Evolutionary conservation across 2,888 invertebrate genomes (phyloP), one percentile per base, ranked within the genome.

Genomic region (Drosophila pseudotalamancana): DNA sequence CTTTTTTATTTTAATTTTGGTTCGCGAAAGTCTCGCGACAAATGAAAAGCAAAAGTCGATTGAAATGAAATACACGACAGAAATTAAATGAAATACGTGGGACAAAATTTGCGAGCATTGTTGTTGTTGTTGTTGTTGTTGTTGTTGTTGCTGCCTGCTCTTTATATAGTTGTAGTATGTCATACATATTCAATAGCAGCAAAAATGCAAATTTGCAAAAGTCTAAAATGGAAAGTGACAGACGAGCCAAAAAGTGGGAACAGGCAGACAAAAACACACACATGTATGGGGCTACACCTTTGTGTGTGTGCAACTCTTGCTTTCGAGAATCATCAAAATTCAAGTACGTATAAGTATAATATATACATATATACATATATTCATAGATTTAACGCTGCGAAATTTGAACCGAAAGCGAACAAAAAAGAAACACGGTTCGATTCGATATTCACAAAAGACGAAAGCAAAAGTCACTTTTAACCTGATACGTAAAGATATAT

Each of bases 51-150:
- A 63, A 82, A 68, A 69, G 61, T 62, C 74, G 81, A 87, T 86
- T 87, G 77, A 82, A 84, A 86, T 84, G 67, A 86, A 83, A 82
- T 86, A 77, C 77, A 81, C 77, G 83, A 57, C 76, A 83, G 67
- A 79, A 80, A 80, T 81, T 84, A 77, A 83, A 81, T 73, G 87
- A 68, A 71, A 86, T 86, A 86, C 87, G 81, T 82, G 81, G 85
- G 84, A 87, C 84, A 37, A 71, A 63, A 66, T 48, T 43, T 51
- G 39, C 48, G 25, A 12, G 46, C 56, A 56, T 63, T 50, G 45
- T 25, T 65, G 37, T 40, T 29, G 43, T 35, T 61, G 32, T 50
- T 57, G 12, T 39, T 31, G 21, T 23, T 50, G 45, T 29, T 32
- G 57, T 16, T 27, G 35, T 6, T 19, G 54, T 49, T 51, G 51